Evolutionary conservation across 1,140 invertebrate species (phyloP).

Genomic region (Drosophila bocki): DNA sequence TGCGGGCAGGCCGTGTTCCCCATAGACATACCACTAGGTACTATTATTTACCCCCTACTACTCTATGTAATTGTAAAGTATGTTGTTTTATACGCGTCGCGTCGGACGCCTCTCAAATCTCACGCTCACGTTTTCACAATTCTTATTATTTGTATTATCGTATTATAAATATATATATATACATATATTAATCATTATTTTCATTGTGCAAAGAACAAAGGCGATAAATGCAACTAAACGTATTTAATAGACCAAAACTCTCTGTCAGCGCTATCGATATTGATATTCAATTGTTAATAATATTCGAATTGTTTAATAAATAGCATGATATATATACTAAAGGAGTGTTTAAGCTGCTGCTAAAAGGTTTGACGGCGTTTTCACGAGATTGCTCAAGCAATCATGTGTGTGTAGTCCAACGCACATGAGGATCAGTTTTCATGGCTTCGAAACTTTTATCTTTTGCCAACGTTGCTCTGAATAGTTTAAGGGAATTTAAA

Average conservation of each 20-base stretch:
- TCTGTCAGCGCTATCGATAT: slow-evolving; percentile 74
- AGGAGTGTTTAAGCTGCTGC: background rate
- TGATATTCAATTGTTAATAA: slow-evolving; percentile 82
- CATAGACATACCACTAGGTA: slow-evolving; percentile 73
- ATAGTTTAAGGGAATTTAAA: background rate
- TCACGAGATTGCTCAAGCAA: background rate
- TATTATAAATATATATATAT: slow-evolving; percentile 56
- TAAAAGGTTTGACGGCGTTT: background rate
- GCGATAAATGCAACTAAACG: slow-evolving; percentile 49
- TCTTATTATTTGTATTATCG: slow-evolving; percentile 73
- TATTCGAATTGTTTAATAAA: slow-evolving; percentile 84
- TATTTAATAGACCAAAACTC: slow-evolving; percentile 76
- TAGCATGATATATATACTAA: slow-evolving; percentile 74
- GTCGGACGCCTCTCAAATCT: slow-evolving; percentile 69
- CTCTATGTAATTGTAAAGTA: slow-evolving; percentile 62
- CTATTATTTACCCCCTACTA: slow-evolving; percentile 67
- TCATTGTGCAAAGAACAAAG: slow-evolving; percentile 61
- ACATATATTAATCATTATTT: slow-evolving; percentile 54
- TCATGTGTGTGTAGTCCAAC: no score
- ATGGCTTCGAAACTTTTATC: no score
- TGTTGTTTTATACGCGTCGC: slow-evolving; percentile 67
- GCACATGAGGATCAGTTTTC: no score
- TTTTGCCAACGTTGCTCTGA: background rate
- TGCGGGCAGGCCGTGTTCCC: slow-evolving; percentile 35
- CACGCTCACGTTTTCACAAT: slow-evolving; percentile 61